These are phyloP conservation scores for Phalacrocorax brasilianus DNA, from an alignment of 2,113 vertebrate species.

Conservation along the genomic window DNA sequence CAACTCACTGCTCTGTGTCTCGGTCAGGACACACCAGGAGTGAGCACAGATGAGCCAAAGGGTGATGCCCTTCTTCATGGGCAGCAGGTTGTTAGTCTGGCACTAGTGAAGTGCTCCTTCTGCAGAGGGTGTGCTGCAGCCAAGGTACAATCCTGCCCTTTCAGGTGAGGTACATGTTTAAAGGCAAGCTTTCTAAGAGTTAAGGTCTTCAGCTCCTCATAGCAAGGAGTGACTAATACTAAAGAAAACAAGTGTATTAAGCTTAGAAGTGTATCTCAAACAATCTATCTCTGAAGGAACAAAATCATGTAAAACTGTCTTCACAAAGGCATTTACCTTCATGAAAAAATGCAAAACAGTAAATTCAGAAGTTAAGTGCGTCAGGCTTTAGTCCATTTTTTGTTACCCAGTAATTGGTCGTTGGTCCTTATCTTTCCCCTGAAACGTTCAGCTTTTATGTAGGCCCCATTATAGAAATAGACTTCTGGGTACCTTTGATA, in stretches of 20 bases:
- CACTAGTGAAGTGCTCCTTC: background rate
- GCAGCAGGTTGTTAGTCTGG: accelerated
- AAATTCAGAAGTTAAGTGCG: background rate
- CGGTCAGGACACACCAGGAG: accelerated
- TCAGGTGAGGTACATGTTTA: background rate
- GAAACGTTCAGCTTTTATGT: background rate
- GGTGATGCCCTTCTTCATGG: no score
- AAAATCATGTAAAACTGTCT: background rate
- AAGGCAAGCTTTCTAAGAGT: background rate
- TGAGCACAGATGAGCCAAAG: accelerated
- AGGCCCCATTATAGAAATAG: background rate
- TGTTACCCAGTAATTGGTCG: background rate
- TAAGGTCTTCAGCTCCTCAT: background rate
- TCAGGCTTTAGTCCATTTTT: background rate
- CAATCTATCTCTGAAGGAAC: background rate
- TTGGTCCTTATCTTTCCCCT: background rate
- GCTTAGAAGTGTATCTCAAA: background rate
- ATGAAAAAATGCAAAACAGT: background rate
- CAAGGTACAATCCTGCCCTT: background rate
- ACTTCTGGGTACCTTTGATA: background rate
- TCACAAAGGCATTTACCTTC: background rate
- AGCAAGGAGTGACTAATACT: background rate
- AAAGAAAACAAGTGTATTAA: background rate
- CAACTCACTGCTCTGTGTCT: background rate
- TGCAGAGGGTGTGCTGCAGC: background rate